Evolutionary conservation across 2,113 vertebrate species (phyloP).

Genomic region (Albula goreensis): DNA sequence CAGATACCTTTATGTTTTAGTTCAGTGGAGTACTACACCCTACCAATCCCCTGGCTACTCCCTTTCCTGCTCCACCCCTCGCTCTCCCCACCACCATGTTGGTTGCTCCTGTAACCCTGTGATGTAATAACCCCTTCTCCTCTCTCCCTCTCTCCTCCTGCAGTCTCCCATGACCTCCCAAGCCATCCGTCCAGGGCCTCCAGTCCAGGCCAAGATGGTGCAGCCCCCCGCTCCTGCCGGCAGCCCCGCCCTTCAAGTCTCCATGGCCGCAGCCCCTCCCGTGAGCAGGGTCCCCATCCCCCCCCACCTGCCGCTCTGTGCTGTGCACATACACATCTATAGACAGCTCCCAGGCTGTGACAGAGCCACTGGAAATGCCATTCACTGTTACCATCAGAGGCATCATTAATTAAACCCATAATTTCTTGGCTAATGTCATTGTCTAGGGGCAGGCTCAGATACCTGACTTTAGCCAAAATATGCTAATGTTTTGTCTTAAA

Average conservation of each 20-base stretch:
- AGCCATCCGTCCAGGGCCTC: constrained; percentile 63
- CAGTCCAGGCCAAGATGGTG: constrained; percentile 73
- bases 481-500: background rate
- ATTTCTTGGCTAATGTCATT: background rate
- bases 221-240: constrained; percentile 57
- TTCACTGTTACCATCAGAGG: background rate
- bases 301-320: constrained; percentile 31
- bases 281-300: constrained; percentile 33
- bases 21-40: too few species aligned
- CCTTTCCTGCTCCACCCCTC: background rate
- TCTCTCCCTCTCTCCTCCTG: constrained; percentile 35
- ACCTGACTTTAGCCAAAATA: background rate
- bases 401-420: background rate
- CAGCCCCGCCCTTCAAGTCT: constrained; percentile 65
- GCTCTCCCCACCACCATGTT: too few species aligned
- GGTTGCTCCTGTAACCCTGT: background rate
- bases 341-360: background rate
- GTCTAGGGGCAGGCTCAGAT: background rate
- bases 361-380: constrained; percentile 5
- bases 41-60: background rate
- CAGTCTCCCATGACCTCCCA: constrained; percentile 68
- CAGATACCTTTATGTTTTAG: too few species aligned
- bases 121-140: background rate
- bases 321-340: background rate
- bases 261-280: constrained; percentile 55